phyloP scores from a whole-genome alignment of 2,888 invertebrate species.

The Archips crataeganus region DNA sequence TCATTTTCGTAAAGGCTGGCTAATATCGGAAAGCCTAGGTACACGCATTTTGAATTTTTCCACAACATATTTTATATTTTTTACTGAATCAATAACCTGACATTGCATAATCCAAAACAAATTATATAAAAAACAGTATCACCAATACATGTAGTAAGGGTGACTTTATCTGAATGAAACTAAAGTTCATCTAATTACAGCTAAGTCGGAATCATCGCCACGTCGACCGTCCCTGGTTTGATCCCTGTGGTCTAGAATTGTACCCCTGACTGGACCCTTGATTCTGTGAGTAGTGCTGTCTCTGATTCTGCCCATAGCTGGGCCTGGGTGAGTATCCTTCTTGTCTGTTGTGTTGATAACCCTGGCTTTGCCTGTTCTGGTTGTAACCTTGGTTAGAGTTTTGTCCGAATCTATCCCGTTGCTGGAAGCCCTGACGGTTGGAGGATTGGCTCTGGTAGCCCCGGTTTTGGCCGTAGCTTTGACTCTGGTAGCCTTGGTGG shows the following conservation, averaged over 20 bases:
- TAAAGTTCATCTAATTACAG: background rate
- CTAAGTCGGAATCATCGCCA: constrained; percentile 19
- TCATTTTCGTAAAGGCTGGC: background rate
- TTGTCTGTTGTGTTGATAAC: constrained; percentile 44
- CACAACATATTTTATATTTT: background rate
- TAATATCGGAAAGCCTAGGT: background rate
- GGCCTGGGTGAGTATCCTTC: constrained; percentile 15
- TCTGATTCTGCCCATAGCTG: constrained; percentile 25
- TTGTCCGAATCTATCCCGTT: constrained; percentile 47
- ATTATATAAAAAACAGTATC: background rate
- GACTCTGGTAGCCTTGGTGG: constrained; percentile 45
- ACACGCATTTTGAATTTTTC: background rate
- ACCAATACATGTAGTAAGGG: background rate
- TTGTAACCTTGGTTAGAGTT: constrained; percentile 42
- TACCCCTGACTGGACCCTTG: constrained; percentile 38
- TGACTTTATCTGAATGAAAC: background rate
- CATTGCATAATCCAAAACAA: background rate
- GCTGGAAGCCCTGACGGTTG: constrained; percentile 44
- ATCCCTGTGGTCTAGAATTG: constrained; percentile 45
- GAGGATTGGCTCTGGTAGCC: constrained; percentile 51
- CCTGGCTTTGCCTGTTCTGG: constrained; percentile 49
- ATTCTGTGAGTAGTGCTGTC: constrained; percentile 37
- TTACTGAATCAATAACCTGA: background rate
- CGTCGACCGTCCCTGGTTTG: constrained; percentile 42
- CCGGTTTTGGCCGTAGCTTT: constrained; percentile 45